Evolutionary conservation across 1,140 invertebrate species (phyloP), one percentile per base, ranked within the genome.

Genomic region (Solenopsis fugax): DNA sequence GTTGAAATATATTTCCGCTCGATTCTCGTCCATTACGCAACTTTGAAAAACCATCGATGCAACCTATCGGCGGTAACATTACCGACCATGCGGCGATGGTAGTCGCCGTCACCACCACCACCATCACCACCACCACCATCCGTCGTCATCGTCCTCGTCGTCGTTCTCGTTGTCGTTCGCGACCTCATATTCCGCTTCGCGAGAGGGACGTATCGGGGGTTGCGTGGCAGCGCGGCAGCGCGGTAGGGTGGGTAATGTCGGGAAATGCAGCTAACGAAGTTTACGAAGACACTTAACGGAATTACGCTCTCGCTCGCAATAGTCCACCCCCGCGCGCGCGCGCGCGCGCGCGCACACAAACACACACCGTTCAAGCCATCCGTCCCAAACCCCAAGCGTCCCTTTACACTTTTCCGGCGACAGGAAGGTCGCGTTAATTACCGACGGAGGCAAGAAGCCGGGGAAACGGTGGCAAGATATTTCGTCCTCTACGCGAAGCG

Each of bases 261-360:
- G 89, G 87, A 91, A 91, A 91, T 90, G 89, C 89, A 90, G 89
- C 90, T 91, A 91, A 91, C 90, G 90, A 91, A 91, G 90, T 91
- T 91, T 90, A 91, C 89, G 90, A 91, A 91, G 90, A 91, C 89
- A 91, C 90, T 91, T 91, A 91, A 91, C 90, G 90, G 89, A 91
- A 91, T 90, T 91, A 91, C 90, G 90, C 90, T 84, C 89, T 89
- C 80, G 89, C 90, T 87, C 87, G 89, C 88, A 90, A 87, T 89
- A 85, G 89, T 75, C 56, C 56, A 69, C 24, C 54, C 29, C 45
- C n/a, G 12, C 52, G 48, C 12, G 45, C 12, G 13, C 48, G n/a
- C n/a, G n/a, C n/a, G n/a, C n/a, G 12, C 52, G 48, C 12, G 41
- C 12, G 12, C 45, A n/a, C n/a, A n/a, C n/a, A n/a, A n/a, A n/a